Evolutionary conservation across 2,888 invertebrate genomes (phyloP).

Genomic region (Tipula vernalis): DNA sequence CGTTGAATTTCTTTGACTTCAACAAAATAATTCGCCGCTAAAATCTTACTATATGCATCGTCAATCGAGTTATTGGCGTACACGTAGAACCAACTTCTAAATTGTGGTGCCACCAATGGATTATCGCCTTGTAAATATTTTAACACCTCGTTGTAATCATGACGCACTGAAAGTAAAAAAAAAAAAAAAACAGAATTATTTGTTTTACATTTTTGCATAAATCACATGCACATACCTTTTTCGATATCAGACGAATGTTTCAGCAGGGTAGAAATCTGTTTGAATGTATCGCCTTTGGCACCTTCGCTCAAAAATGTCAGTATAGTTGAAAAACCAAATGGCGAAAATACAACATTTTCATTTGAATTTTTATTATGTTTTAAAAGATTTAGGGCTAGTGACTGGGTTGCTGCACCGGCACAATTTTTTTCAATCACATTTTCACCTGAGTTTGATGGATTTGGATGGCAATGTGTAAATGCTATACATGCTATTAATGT

Average conservation of each 20-base stretch:
- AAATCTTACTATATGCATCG: slow-evolving; percentile 44
- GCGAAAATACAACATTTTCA: slow-evolving; percentile 49
- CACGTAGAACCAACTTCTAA: slow-evolving; percentile 54
- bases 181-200: not conserved
- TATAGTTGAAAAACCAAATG: slow-evolving; percentile 48
- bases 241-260: slow-evolving; percentile 41
- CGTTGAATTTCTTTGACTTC: slow-evolving; percentile 41
- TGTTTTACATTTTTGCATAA: not conserved
- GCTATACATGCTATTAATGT: not conserved
- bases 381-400: slow-evolving; percentile 30
- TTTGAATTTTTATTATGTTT: slow-evolving; percentile 18
- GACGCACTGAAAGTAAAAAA: slow-evolving; percentile 10
- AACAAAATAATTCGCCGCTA: slow-evolving; percentile 46
- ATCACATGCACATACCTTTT: not conserved
- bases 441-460: not conserved
- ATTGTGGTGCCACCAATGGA: slow-evolving; percentile 40
- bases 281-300: slow-evolving; percentile 44
- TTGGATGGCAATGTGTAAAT: not conserved
- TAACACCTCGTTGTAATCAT: slow-evolving; percentile 13
- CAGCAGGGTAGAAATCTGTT: slow-evolving; percentile 38
- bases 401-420: slow-evolving; percentile 29
- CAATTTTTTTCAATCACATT: slow-evolving; percentile 17
- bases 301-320: slow-evolving; percentile 51
- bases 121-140: slow-evolving; percentile 20
- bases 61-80: slow-evolving; percentile 51